Conservation (phyloP, 23 tunicate genomes). For the Styela plicata region DNA sequence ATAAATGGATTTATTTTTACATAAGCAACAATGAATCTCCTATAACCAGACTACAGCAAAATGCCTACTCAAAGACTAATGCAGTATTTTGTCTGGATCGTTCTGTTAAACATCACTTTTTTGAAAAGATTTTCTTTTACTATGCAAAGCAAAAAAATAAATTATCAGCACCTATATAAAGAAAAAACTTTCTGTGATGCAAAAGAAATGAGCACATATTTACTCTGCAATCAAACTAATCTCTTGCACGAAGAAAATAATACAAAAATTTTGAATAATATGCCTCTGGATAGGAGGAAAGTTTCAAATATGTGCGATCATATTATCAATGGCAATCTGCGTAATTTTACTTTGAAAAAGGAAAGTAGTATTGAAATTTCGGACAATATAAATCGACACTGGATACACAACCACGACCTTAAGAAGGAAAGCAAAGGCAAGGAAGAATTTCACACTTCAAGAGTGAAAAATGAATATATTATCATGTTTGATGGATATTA, state of each 20-base stretch:
- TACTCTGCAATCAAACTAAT: too few species aligned
- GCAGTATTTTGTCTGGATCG: background rate
- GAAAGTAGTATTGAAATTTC: background rate
- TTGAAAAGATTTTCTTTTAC: background rate
- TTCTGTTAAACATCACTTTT: background rate
- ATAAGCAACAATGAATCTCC: too few species aligned
- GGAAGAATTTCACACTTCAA: background rate
- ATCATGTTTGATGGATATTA: conserved; percentile 75
- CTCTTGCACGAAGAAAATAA: too few species aligned
- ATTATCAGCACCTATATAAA: background rate
- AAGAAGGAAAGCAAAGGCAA: background rate
- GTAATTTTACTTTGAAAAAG: background rate
- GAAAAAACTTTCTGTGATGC: background rate
- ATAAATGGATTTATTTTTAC: too few species aligned
- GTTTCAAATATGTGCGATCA: too few species aligned
- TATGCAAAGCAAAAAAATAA: background rate
- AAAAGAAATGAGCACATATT: too few species aligned
- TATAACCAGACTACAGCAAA: too few species aligned
- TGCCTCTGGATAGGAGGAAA: background rate
- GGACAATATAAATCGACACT: background rate
- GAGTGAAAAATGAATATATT: conserved; percentile 46
- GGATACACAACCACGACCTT: background rate
- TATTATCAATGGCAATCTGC: too few species aligned
- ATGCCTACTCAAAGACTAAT: too few species aligned
- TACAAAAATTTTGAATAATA: background rate